phyloP scores from a whole-genome alignment of 2,113 vertebrate species.

The Rostratula benghalensis region DNA sequence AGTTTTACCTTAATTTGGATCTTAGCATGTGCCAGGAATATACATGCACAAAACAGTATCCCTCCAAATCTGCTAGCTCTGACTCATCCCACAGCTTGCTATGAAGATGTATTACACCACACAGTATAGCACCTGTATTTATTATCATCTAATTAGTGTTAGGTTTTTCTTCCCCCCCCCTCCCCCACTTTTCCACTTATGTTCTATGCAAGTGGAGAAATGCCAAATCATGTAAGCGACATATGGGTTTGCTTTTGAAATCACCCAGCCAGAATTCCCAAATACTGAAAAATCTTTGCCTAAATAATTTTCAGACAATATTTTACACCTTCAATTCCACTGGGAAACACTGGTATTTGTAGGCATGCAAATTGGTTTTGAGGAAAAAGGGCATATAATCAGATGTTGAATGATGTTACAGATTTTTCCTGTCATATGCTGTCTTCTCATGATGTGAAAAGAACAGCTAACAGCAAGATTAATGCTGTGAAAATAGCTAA shows the following conservation, averaged over 20 bases:
- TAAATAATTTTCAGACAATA: constrained; percentile 69
- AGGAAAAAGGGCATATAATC: constrained; percentile 34
- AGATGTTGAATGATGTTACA: constrained; percentile 42
- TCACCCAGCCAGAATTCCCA: constrained; percentile 57
- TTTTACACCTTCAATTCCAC: constrained; percentile 66
- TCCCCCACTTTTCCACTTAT: constrained; percentile 22
- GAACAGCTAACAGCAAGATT: constrained; percentile 37
- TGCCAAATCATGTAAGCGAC: constrained; percentile 65
- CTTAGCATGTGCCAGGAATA: not conserved
- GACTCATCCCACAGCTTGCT: constrained; percentile 21
- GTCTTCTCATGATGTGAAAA: constrained; percentile 15
- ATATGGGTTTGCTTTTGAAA: constrained; percentile 74
- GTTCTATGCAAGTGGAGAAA: constrained; percentile 63
- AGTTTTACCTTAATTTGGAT: not conserved
- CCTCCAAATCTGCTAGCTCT: not conserved
- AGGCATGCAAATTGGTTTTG: constrained; percentile 32
- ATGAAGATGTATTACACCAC: constrained; percentile 27
- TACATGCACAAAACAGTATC: not conserved
- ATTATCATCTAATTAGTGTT: constrained; percentile 71
- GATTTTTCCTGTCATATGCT: constrained; percentile 40
- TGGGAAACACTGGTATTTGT: constrained; percentile 37
- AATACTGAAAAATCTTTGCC: constrained; percentile 60
- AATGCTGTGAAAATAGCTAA: constrained; percentile 30
- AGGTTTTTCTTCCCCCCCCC: not conserved
- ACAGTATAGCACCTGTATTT: constrained; percentile 58